Evolutionary conservation across 2,797 vertebrate species (phyloP).

Genomic region (Pogonophryne albipinna): DNA sequence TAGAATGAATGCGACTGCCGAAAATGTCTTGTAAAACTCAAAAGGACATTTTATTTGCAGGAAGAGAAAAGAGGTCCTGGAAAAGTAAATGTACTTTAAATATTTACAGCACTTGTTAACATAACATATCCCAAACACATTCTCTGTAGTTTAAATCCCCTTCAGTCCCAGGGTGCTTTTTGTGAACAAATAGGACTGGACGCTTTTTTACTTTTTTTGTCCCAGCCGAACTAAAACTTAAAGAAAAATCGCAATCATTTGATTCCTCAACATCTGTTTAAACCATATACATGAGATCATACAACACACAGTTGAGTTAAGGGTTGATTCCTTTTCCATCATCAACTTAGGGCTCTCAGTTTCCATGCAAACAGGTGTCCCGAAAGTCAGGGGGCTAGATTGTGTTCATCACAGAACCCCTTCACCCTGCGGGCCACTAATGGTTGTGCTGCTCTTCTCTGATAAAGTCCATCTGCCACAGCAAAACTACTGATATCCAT

Average conservation of each 20-base stretch:
- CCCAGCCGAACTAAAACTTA: neutral
- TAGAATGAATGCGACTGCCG: neutral
- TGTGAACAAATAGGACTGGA: neutral
- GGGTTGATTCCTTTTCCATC: slow-evolving; percentile 66
- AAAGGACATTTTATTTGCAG: slow-evolving; percentile 34
- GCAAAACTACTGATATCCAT: slow-evolving; percentile 1
- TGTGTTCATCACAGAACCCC: slow-evolving; percentile 45
- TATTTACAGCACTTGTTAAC: slow-evolving; percentile 25
- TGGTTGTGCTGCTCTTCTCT: slow-evolving; percentile 64
- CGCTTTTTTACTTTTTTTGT: neutral
- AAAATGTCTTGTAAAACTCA: neutral
- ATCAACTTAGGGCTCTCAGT: slow-evolving; percentile 66
- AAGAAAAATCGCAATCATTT: neutral
- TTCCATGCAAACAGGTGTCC: slow-evolving; percentile 83
- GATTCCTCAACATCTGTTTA: slow-evolving; percentile 64
- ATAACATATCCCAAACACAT: slow-evolving; percentile 22
- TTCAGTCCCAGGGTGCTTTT: neutral
- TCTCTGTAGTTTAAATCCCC: slow-evolving; percentile 1
- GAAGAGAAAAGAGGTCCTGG: neutral
- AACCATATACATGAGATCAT: slow-evolving; percentile 47
- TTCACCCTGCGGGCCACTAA: slow-evolving; percentile 41
- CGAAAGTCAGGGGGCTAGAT: slow-evolving; percentile 58
- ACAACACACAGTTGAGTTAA: slow-evolving; percentile 46
- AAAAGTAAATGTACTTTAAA: slow-evolving; percentile 14
- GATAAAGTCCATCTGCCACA: slow-evolving; percentile 48